Conservation (phyloP, 2,797 vertebrate species). For the Amazona finschi region DNA sequence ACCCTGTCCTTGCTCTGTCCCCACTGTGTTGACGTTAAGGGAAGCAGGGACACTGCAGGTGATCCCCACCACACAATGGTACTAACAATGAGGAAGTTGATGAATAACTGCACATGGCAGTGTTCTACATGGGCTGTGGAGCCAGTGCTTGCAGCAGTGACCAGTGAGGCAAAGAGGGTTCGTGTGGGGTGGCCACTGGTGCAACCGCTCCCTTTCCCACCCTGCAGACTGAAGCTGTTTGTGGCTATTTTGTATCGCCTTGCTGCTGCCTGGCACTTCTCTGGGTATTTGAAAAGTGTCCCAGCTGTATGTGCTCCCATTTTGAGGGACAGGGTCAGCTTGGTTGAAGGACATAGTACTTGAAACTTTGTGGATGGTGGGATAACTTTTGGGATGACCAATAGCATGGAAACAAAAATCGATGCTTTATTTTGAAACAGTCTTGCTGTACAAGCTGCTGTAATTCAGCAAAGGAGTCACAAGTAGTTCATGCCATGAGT, state of each 20-base stretch:
- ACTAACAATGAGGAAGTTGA: background rate
- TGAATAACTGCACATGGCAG: background rate
- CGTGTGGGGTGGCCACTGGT: background rate
- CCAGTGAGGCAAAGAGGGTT: background rate
- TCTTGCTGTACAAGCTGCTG: background rate
- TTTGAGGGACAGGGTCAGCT: background rate
- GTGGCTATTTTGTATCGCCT: background rate
- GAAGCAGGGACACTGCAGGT: background rate
- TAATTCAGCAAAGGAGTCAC: background rate
- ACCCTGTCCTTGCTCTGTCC: background rate
- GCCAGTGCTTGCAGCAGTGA: background rate
- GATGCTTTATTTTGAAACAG: background rate
- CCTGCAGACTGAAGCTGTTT: background rate
- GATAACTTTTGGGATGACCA: background rate
- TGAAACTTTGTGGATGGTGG: background rate
- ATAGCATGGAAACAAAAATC: background rate
- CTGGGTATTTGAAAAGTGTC: accelerated
- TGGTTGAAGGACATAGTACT: background rate
- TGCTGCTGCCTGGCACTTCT: background rate
- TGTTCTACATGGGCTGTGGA: background rate
- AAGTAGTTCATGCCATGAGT: background rate
- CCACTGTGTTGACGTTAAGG: background rate
- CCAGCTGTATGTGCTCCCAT: accelerated
- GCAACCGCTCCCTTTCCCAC: background rate
- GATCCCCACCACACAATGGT: background rate